phyloP scores from a whole-genome alignment of 2,113 vertebrate species.

The Nycticorax nycticorax region DNA sequence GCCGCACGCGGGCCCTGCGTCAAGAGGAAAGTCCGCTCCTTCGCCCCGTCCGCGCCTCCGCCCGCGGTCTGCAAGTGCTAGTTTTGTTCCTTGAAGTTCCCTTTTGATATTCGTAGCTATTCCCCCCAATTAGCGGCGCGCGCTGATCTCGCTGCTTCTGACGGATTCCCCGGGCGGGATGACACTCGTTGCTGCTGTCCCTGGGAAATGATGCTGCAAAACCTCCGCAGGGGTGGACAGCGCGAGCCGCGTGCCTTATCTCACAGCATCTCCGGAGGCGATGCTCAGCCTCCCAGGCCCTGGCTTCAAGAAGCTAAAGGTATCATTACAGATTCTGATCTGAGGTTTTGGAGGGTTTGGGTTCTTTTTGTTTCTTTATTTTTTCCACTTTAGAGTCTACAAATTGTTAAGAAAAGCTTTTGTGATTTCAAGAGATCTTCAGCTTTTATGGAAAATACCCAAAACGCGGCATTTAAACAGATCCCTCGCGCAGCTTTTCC shows the following conservation, averaged over 20 bases:
- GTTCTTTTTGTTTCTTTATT: not conserved
- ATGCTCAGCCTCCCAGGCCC: not conserved
- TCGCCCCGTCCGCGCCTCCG: fast-evolving
- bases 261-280: not conserved
- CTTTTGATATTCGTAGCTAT: not conserved
- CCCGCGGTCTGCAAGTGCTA: not conserved
- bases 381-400: not conserved
- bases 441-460: not conserved
- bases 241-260: fast-evolving
- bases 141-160: not conserved
- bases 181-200: not conserved
- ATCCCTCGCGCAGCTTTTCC: not conserved
- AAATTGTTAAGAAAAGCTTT: not conserved
- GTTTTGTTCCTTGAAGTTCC: not conserved
- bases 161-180: not conserved
- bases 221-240: not conserved
- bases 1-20: fast-evolving
- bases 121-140: not conserved
- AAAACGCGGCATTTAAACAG: not conserved
- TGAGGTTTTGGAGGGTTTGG: not conserved
- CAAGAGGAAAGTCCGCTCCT: not conserved
- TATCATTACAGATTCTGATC: too few relatives aligned
- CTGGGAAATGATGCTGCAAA: not conserved
- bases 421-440: not conserved
- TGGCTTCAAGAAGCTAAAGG: not conserved